Evolutionary conservation across 2,113 vertebrate genomes (phyloP).

Genomic region (Piprites chloris): DNA sequence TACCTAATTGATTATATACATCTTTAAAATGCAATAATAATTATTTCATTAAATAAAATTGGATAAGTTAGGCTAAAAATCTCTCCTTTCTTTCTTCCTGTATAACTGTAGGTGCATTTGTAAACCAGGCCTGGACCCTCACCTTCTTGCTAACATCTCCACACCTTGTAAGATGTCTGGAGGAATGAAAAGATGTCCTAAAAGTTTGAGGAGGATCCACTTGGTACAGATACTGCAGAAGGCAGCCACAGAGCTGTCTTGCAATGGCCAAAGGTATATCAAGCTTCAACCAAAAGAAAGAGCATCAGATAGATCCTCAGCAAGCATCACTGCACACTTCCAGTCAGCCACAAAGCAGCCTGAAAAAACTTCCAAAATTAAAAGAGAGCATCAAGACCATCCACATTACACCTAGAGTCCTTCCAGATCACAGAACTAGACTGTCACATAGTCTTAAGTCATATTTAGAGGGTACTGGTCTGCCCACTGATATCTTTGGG

Average conservation of each 20-base stretch:
- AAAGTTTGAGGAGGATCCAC: background rate
- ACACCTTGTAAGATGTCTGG: slow-evolving; percentile 26
- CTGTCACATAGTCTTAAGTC: background rate
- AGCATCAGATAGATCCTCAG: slow-evolving; percentile 9
- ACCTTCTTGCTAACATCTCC: slow-evolving; percentile 18
- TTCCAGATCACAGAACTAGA: background rate
- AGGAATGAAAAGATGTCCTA: slow-evolving; percentile 34
- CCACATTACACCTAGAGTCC: background rate
- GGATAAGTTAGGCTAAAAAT: background rate
- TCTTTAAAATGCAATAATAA: background rate
- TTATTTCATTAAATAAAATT: background rate
- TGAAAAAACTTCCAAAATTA: slow-evolving; percentile 9
- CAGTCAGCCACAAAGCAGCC: background rate
- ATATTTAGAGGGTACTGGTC: background rate
- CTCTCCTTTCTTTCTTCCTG: background rate
- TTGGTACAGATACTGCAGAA: slow-evolving; percentile 27
- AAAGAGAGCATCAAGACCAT: background rate
- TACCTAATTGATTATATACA: background rate
- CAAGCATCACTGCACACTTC: background rate
- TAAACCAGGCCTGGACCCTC: background rate
- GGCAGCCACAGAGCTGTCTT: slow-evolving; percentile 52
- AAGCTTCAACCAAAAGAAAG: slow-evolving; percentile 23
- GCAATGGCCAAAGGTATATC: slow-evolving; percentile 15
- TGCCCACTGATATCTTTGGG: background rate
- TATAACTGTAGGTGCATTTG: background rate